Evolutionary conservation across 2,888 invertebrate species (phyloP).

Genomic region (Parnassius mnemosyne): DNA sequence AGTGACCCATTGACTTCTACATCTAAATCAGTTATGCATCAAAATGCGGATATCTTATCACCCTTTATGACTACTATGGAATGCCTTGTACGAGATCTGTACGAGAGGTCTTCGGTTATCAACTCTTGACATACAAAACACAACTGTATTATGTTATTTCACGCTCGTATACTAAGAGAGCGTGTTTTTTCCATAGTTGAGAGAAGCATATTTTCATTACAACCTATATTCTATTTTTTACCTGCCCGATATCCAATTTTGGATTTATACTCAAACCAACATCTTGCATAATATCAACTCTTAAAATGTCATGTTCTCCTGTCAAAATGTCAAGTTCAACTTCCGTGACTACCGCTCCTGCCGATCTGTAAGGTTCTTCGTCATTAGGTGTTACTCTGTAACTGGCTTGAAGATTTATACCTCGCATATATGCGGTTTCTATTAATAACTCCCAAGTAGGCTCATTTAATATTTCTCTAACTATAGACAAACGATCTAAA

Average conservation of each 20-base stretch:
- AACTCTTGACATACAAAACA: too few relatives aligned
- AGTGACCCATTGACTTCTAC: too few relatives aligned
- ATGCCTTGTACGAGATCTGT: too few relatives aligned
- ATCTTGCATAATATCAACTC: slow-evolving; percentile 85
- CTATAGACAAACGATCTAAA: slow-evolving; percentile 62
- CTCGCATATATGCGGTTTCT: slow-evolving; percentile 59
- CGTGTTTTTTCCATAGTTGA: too few relatives aligned
- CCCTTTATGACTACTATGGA: too few relatives aligned
- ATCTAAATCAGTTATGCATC: too few relatives aligned
- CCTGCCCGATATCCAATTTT: slow-evolving; percentile 84
- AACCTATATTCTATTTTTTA: slow-evolving; percentile 31
- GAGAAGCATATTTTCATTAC: too few relatives aligned
- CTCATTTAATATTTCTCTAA: slow-evolving; percentile 61
- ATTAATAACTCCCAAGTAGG: slow-evolving; percentile 78
- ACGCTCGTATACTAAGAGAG: too few relatives aligned
- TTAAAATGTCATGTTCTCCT: slow-evolving; percentile 82
- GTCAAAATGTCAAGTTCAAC: slow-evolving; percentile 88
- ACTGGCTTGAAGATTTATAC: slow-evolving; percentile 59
- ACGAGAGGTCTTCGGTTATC: too few relatives aligned
- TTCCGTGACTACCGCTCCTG: slow-evolving; percentile 82
- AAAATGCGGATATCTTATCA: too few relatives aligned
- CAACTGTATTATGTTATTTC: too few relatives aligned
- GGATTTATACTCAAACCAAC: slow-evolving; percentile 84
- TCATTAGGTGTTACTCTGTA: slow-evolving; percentile 52
- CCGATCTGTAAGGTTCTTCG: slow-evolving; percentile 54